phyloP scores from a whole-genome alignment of 64 coral and sea anemone genomes.

The Dendronephthya gigantea region DNA sequence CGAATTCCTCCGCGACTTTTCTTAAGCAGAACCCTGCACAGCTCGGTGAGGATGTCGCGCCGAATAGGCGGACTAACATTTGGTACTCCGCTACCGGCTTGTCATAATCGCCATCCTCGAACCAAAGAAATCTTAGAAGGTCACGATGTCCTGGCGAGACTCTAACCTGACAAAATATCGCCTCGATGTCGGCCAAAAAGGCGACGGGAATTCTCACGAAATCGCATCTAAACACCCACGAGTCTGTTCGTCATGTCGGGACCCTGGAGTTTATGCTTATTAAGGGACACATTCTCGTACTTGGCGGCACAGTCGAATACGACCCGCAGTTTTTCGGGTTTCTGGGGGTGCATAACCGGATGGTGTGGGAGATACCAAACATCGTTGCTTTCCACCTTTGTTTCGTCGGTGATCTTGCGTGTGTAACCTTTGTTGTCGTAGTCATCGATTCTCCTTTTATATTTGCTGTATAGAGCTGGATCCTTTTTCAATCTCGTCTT shows the following conservation, averaged over 20 bases:
- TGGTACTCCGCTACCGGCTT: conserved; percentile 5
- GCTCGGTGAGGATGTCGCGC: conserved; percentile 1
- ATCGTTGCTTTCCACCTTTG: background rate
- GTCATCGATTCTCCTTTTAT: background rate
- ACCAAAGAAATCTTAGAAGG: conserved; percentile 23
- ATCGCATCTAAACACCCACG: background rate
- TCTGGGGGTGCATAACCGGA: background rate
- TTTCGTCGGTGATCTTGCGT: background rate
- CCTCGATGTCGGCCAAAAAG: conserved; percentile 2
- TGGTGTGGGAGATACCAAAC: background rate
- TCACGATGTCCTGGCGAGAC: background rate
- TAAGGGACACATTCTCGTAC: background rate
- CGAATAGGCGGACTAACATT: conserved; percentile 20
- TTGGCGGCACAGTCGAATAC: conserved; percentile 4
- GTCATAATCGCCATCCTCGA: background rate
- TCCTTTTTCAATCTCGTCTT: background rate
- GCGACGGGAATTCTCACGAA: background rate
- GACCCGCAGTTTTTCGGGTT: background rate
- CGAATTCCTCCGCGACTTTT: conserved; percentile 4
- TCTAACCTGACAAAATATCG: background rate
- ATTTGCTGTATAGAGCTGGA: background rate
- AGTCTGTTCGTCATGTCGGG: conserved; percentile 7
- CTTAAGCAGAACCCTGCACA: background rate
- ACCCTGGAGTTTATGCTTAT: background rate
- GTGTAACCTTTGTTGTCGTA: background rate